Evolutionary conservation across 1,140 invertebrate genomes (phyloP), one percentile per base, ranked within the genome.

Genomic region (Piezodorus guildinii): DNA sequence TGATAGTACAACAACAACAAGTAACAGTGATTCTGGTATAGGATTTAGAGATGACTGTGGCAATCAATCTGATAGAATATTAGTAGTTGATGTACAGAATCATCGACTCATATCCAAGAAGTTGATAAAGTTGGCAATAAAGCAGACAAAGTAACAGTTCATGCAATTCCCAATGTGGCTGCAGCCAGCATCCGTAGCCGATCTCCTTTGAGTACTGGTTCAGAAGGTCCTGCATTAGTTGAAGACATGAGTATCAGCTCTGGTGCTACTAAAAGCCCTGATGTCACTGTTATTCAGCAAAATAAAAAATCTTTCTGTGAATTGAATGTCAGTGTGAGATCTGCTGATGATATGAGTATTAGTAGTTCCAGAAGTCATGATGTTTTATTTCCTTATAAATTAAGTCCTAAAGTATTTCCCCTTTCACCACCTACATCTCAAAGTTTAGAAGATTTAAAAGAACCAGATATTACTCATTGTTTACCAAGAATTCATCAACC

Each of bases 21-120:
- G 90, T 67, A 96, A 96, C 72, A 94, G 90, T 69, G 94, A 96
- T 75, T 96, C 92, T 17, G 93, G 93, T 0, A 93, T 96, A 62
- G 92, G 93, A 0, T 94, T 94, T 71, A 83, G 88, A 67, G 91
- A 93, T 71, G 90, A 96, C 66, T 86, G 84, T 71, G 81, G 84
- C 45, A 86, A 87, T 71, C 83, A 90, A 63, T 86, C 85, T 1
- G 88, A 92, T 75, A 77, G 86, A 59, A 91, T 93, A 67, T 78
- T 88, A 52, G 81, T 91, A 0, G 86, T 89, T 0, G 89, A 93
- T 72, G 87, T 89, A 71, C 83, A 85, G 46, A 74, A 75, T 64
- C 73, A 76, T 67, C 68, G 73, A 30, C 69, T 74, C 71, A 76
- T 61, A 71, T 77, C 60, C 73, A 75, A 69, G 71, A 74, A 54